Evolutionary conservation across 2,113 vertebrate genomes (phyloP), one percentile per base, ranked within the genome.

Genomic region (Microtus oregoni): DNA sequence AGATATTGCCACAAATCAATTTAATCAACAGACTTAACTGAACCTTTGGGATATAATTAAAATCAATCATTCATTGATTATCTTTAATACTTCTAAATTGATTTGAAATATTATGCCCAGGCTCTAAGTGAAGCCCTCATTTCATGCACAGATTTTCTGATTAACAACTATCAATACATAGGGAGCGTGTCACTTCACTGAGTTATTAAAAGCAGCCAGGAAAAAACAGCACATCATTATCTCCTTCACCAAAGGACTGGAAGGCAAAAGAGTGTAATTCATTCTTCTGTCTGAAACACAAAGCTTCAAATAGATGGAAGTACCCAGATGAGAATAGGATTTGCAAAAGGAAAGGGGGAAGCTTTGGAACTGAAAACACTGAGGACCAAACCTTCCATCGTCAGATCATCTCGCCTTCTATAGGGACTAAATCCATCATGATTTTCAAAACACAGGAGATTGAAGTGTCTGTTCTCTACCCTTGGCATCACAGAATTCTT

Each of bases 231-330:
- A 14, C 38, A 63, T 73, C 93, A 87, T 70, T 89, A 92, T 95
- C 38, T 89, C 2, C 4, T 15, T 92, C 78, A 96, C 22, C 82
- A 89, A 70, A 82, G 2, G 4, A 76, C 28, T 92, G 3, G 24
- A 87, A 65, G 30, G 7, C 32, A 89, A 93, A 95, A 75, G 58
- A 17, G 58, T 67, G 81, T 14, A 92, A 90, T 95, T 72, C 41
- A 95, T 73, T 77, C 28, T 10, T 88, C 87, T 96, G 76, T 75
- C 17, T 94, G 95, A 90, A 85, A 95, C 87, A 47, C 30, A 67
- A 90, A 88, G 0, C 63, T n/a, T 70, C 5, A 67, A 86, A 75
- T 44, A 92, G 30, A 79, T 96, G 89, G 67, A 73, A 41, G 22
- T 86, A 87, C 72, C 11, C 30, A 92, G 70, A 90, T 20, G 24